A percentile compares a stretch with the other conserved stretches of the same genome.
Conservation (phyloP, 2,797 vertebrate species). For the Cheirogaleus major region DNA sequence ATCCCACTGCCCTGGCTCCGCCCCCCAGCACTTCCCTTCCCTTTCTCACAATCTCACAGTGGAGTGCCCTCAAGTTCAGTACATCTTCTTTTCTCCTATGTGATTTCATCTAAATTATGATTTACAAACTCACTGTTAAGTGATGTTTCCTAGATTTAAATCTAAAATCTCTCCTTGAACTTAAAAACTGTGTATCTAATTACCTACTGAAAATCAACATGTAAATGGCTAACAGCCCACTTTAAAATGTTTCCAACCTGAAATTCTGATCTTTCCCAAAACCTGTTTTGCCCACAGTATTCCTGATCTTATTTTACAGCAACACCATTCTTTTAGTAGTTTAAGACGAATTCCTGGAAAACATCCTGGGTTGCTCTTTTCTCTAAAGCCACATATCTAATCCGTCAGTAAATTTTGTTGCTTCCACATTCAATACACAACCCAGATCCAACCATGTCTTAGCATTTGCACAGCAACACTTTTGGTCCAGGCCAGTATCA, state of each 20-base stretch:
- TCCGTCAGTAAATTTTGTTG: neutral
- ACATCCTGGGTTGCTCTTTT: neutral
- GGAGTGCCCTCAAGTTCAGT: accelerated
- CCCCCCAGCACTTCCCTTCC: no score
- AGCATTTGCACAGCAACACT: neutral
- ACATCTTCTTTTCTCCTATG: neutral
- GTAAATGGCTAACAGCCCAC: neutral
- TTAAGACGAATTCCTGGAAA: neutral
- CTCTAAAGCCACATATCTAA: neutral
- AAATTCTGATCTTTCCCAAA: neutral
- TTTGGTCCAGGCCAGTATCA: neutral
- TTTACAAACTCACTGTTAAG: neutral
- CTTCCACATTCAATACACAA: neutral
- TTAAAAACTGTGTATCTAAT: neutral
- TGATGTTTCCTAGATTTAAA: neutral
- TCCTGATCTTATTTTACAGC: neutral
- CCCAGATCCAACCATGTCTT: neutral
- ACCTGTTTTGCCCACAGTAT: neutral
- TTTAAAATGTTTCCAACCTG: neutral
- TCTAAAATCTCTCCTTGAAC: neutral
- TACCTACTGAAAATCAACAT: neutral
- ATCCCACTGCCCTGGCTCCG: accelerated
- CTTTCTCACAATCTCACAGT: neutral
- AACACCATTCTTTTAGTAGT: neutral
- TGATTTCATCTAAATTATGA: neutral